Conservation (phyloP, 2,113 vertebrate genomes). For the Alligator sinensis region DNA sequence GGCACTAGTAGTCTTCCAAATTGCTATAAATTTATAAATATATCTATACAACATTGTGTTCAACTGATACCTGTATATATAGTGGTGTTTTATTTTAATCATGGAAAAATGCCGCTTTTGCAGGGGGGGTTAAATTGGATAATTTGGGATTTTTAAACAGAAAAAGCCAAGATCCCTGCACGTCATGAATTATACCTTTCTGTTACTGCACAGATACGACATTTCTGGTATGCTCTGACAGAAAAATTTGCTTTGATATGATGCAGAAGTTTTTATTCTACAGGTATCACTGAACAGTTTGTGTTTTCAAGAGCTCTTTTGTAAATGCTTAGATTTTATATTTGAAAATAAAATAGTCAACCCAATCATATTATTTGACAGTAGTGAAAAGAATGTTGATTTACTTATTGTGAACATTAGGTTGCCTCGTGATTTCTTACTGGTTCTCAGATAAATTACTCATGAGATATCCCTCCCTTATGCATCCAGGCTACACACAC, state of each 20-base stretch:
- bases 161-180: too few relatives aligned
- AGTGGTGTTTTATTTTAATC: too few relatives aligned
- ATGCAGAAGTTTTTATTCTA: neutral
- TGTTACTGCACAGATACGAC: neutral
- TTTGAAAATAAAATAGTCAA: neutral
- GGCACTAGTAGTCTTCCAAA: too few relatives aligned
- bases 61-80: too few relatives aligned
- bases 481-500: neutral
- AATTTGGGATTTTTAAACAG: too few relatives aligned
- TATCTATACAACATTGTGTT: too few relatives aligned
- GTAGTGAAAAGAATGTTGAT: neutral
- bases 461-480: neutral
- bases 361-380: neutral
- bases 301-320: neutral
- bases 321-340: neutral
- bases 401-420: neutral
- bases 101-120: too few relatives aligned
- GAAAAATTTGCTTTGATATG: neutral
- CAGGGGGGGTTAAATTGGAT: too few relatives aligned
- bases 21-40: too few relatives aligned
- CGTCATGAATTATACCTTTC: neutral
- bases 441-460: slow-evolving; percentile 47
- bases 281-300: neutral
- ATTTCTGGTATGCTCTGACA: neutral
- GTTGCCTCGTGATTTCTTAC: neutral